Evolutionary conservation across 1,140 invertebrate genomes (phyloP), one percentile per base, ranked within the genome.

Genomic region (Drosophila littoralis): DNA sequence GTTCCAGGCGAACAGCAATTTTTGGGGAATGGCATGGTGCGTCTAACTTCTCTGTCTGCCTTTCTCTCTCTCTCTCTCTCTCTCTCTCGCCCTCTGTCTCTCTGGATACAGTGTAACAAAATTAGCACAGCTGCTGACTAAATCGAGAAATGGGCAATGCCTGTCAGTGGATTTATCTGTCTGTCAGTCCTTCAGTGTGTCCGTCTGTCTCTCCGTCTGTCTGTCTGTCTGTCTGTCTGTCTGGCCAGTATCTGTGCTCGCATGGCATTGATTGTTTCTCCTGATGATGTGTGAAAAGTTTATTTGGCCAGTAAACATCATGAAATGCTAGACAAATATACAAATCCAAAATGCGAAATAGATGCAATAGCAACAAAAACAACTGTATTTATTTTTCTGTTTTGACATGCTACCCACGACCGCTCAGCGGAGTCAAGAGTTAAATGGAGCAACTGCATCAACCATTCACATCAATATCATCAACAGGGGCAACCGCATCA

Each of bases 211-310:
- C 38, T 17, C 17, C 17, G 76, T 35, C 36, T 6, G n/a, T 13
- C 61, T 35, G 7, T 12, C 38, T 33, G 12, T 7, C 46, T 15
- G n/a, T 5, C 63, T 50, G 17, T 15, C 33, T 51, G 13, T 15
- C 8, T 12, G 28, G 32, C 35, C 36, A 17, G 28, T 54, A 6
- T 32, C 12, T 36, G 22, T 46, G 32, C 54, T 63, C 65, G 48
- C 28, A n/a, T 86, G 79, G 79, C 83, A 88, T 86, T 86, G 83
- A 86, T 88, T 83, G 79, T 79, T 69, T 60, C 59, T 59, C 43
- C 76, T 75, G 78, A 83, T 88, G 83, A 88, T 88, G 84, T 88
- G 84, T 89, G 83, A 86, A 86, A 88, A 83, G 83, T 89, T 88
- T 88, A 89, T 88, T 88, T 88, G 79, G 40, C 58, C 58, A 83